phyloP scores from a whole-genome alignment of 2,888 invertebrate species.

The Hermaeophaga mercurialis region DNA sequence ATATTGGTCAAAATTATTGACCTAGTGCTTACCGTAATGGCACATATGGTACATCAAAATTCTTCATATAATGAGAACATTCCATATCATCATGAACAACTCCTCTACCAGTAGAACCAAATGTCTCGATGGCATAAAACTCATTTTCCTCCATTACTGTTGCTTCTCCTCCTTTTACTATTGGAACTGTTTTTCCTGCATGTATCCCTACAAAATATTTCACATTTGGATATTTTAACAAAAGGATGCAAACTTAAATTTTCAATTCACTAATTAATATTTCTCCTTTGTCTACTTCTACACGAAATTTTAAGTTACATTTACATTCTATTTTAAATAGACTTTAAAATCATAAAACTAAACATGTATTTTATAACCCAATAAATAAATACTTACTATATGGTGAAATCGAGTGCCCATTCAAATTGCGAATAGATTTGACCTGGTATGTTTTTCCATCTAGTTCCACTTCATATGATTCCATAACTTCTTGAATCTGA shows the following conservation, averaged over 20 bases:
- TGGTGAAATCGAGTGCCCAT: slow-evolving; percentile 99
- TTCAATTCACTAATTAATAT: too few relatives aligned
- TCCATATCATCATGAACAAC: slow-evolving; percentile 99
- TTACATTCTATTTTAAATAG: too few relatives aligned
- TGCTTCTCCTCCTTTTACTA: slow-evolving; percentile 97
- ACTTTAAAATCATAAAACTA: too few relatives aligned
- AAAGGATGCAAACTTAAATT: too few relatives aligned
- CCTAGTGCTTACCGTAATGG: slow-evolving; percentile 79
- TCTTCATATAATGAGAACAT: slow-evolving; percentile 99
- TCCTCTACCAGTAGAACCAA: slow-evolving; percentile 95
- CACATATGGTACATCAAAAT: slow-evolving; percentile 91
- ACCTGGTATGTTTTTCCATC: slow-evolving; percentile 96
- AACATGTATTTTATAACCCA: too few relatives aligned
- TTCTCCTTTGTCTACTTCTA: too few relatives aligned
- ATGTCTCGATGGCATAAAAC: slow-evolving; percentile 99
- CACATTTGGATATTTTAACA: too few relatives aligned
- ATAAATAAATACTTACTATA: slow-evolving; percentile 72
- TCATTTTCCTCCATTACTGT: slow-evolving; percentile 99
- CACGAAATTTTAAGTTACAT: too few relatives aligned
- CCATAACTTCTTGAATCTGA: slow-evolving; percentile 99
- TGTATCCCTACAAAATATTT: slow-evolving; percentile 79
- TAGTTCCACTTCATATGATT: slow-evolving; percentile 96
- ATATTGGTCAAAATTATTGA: slow-evolving; percentile 3
- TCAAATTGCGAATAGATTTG: slow-evolving; percentile 96
- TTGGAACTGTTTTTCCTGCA: slow-evolving; percentile 98